phyloP scores from a whole-genome alignment of 2,888 invertebrate genomes.

The Drosophila multiciliata region DNA sequence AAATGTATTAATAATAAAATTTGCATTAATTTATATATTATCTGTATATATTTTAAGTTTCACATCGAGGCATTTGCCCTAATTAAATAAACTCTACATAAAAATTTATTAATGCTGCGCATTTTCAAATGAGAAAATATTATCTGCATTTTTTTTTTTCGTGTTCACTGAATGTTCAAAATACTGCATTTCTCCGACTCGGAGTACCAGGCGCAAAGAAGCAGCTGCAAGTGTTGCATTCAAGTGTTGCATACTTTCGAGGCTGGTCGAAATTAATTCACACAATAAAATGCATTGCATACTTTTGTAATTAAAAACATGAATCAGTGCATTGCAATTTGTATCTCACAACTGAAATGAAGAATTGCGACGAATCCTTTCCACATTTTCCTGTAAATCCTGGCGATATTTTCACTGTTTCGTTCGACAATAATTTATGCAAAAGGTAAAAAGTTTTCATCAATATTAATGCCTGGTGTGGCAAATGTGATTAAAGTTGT shows the following conservation, averaged over 20 bases:
- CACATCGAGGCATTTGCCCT: too few species aligned
- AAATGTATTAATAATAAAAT: not conserved
- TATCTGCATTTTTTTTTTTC: too few species aligned
- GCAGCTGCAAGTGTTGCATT: not conserved
- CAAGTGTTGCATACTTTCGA: not conserved
- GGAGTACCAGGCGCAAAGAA: not conserved
- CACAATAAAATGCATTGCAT: not conserved
- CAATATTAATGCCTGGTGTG: slow-evolving; percentile 69
- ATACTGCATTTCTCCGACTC: too few species aligned
- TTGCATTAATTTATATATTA: not conserved
- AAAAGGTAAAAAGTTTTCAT: slow-evolving; percentile 66
- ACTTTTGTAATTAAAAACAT: not conserved
- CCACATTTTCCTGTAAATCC: not conserved
- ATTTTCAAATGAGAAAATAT: too few species aligned
- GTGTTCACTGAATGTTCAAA: too few species aligned
- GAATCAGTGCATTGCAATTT: not conserved
- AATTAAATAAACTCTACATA: too few species aligned
- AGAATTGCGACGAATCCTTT: not conserved
- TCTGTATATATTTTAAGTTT: too few species aligned
- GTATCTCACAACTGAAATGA: not conserved
- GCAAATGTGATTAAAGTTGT: slow-evolving; percentile 75
- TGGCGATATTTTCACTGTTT: slow-evolving; percentile 7
- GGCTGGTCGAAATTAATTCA: not conserved
- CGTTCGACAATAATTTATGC: slow-evolving; percentile 57
- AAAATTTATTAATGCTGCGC: too few species aligned